Base-by-base conservation (phyloP, 2,888 invertebrate genomes). In the Gibbula magus region DNA sequence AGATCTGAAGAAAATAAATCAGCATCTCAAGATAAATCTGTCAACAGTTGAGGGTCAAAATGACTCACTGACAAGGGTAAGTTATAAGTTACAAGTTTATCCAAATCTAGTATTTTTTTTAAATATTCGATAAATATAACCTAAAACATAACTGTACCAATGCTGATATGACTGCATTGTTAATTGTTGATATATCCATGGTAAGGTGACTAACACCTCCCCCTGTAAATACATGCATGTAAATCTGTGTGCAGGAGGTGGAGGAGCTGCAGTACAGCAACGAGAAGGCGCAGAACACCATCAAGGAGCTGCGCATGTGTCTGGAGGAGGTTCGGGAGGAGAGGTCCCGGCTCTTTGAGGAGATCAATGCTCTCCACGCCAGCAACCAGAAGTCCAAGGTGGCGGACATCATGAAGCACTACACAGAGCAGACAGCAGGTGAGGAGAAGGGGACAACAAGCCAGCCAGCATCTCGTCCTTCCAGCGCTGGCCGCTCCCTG, bases 271-370 rank as follows among this genome's bases (percentile, higher is more conserved):
- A 88, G 77, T 86, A 85, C 74, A 88, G 85, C 77, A 88, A 88
- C 56, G 82, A 84, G 52, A 89, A 89, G 78, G 86, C 89, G n/a
- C 88, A 88, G 77, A 82, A 80, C 39, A 89, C 89, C 0, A 86
- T 89, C 51, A 85, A 86, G 66, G 89, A 89, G 18, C 83, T 90
- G 22, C 86, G 86, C 51, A 78, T 81, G 7, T 88, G 88, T 74
- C 81, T 90, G 53, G 87, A 88, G 51, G 88, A 89, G 78, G 88
- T 88, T 1, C 84, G 88, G 45, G 80, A 85, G 22, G 89, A 90
- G 35, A 84, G 89, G 66, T 84, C 83, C 67, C 87, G 88, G 35
- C 82, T 90, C 16, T 85, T 85, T 51, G 83, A 83, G 8, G 89
- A 90, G 80, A 81, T 90, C 8, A 53, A 52, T 52, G 51, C 75